A percentile compares a stretch with the other conserved stretches of the same genome.
Conservation (phyloP, 1,140 invertebrate species). For the Trinorchestia longiramus region DNA sequence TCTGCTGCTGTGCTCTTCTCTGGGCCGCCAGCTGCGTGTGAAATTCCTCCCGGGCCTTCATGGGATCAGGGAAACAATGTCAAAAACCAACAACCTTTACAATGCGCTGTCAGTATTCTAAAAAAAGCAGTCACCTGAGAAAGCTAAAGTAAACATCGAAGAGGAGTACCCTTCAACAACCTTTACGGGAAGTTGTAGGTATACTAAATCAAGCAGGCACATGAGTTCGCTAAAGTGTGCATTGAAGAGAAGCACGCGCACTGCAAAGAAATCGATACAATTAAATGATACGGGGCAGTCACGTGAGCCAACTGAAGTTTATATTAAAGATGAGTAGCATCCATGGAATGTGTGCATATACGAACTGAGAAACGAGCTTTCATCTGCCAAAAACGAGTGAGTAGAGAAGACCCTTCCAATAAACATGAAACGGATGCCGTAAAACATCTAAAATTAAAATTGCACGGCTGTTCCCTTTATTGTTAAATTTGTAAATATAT, state of each 20-base stretch:
- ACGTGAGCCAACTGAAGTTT: not conserved
- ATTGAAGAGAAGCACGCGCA: too few relatives aligned
- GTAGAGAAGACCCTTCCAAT: too few relatives aligned
- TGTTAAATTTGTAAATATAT: too few relatives aligned
- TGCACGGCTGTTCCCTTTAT: too few relatives aligned
- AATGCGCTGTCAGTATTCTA: not conserved
- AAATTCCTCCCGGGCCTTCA: slow-evolving; percentile 89
- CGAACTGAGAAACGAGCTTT: too few relatives aligned
- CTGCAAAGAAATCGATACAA: too few relatives aligned
- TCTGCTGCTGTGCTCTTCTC: slow-evolving; percentile 77
- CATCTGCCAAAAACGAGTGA: too few relatives aligned
- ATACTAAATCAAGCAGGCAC: not conserved
- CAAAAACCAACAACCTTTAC: not conserved
- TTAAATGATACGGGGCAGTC: too few relatives aligned
- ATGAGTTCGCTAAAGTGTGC: too few relatives aligned
- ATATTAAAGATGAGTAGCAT: not conserved
- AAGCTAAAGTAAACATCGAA: not conserved
- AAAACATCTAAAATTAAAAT: too few relatives aligned
- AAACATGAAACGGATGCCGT: too few relatives aligned
- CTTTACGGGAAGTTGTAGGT: not conserved
- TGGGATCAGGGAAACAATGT: not conserved
- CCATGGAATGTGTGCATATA: not conserved
- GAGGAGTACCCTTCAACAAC: not conserved
- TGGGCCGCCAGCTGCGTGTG: slow-evolving; percentile 87
- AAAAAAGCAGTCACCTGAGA: not conserved